These are phyloP conservation scores for Atlantisia rogersi DNA, from an alignment of 2,113 vertebrate species.

Conservation along the genomic window DNA sequence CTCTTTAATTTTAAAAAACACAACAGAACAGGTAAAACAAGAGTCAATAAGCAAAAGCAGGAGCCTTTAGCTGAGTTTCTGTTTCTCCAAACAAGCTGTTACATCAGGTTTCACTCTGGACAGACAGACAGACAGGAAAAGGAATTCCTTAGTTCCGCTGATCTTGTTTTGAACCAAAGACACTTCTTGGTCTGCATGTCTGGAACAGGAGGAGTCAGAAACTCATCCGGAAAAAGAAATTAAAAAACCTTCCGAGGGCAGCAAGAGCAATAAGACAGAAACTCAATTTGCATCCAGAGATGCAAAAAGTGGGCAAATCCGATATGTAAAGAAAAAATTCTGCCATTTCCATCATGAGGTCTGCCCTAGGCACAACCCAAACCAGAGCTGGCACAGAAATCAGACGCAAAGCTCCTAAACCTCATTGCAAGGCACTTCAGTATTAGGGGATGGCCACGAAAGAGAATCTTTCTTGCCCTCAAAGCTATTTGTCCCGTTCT, in stretches of 20 bases:
- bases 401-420: not conserved
- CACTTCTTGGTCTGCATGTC: not conserved
- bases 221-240: not conserved
- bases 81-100: not conserved
- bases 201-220: not conserved
- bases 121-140: not conserved
- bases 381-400: accelerated
- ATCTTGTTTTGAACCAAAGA: not conserved
- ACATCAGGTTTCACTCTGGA: not conserved
- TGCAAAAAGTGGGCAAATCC: not conserved
- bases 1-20: not conserved
- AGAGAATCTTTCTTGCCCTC: not conserved
- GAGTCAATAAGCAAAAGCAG: not conserved
- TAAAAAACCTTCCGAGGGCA: not conserved
- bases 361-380: not conserved
- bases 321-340: not conserved
- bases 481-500: not conserved
- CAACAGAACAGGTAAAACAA: not conserved
- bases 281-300: slow-evolving; percentile 39
- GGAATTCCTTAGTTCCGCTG: not conserved
- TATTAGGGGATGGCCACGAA: not conserved
- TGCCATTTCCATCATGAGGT: not conserved
- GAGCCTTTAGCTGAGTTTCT: not conserved
- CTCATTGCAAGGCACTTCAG: not conserved
- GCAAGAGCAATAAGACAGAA: slow-evolving; percentile 7